Evolutionary conservation across 2,113 vertebrate species (phyloP).

Genomic region (Taxidea taxus): DNA sequence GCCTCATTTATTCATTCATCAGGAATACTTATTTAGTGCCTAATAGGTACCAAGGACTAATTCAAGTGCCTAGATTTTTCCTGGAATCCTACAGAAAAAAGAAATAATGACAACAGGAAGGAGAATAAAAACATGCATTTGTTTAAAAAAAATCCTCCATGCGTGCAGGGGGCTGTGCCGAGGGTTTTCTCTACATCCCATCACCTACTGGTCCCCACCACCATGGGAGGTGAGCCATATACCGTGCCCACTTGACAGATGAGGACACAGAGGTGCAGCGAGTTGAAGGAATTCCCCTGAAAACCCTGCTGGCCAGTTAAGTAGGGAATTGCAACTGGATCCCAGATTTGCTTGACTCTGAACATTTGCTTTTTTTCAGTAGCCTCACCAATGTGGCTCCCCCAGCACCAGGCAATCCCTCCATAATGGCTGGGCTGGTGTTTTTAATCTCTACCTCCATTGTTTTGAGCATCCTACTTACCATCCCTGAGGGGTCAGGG

Average conservation of each 20-base stretch:
- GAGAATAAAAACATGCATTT: not conserved
- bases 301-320: not conserved
- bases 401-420: not conserved
- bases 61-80: not conserved
- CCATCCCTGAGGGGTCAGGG: not conserved
- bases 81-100: not conserved
- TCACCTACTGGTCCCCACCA: accelerated
- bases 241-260: not conserved
- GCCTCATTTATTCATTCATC: not conserved
- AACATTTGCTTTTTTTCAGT: not conserved
- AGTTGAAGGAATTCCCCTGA: not conserved
- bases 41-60: not conserved
- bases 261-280: accelerated
- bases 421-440: not conserved
- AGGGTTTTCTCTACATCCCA: accelerated
- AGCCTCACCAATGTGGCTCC: accelerated
- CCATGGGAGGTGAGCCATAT: accelerated
- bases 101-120: not conserved
- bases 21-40: not conserved
- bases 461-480: not conserved
- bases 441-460: not conserved
- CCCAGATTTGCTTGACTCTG: not conserved
- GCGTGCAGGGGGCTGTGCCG: accelerated
- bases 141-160: not conserved
- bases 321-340: accelerated